Base-by-base conservation (phyloP, 1,140 invertebrate species). In the Callitettix versicolor region DNA sequence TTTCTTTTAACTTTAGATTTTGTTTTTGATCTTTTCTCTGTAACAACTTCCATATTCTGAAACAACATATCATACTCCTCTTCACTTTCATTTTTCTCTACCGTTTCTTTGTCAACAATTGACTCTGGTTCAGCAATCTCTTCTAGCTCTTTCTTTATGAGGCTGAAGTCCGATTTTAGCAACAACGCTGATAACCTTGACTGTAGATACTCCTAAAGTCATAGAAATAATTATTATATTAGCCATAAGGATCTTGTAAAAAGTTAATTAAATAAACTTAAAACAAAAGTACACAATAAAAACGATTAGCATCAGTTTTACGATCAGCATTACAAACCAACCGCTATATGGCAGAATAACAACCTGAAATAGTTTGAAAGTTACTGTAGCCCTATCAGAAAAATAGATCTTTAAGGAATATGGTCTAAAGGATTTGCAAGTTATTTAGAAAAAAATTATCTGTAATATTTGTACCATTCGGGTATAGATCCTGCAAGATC, bases 131-230 rank as follows among this genome's bases (percentile, higher is more conserved):
- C 52, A 12, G 46, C 56, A 41, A 15, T 17, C 1, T n/a, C 30
- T 36, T 24, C 56, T 40, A 24, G 22, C 40, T 57, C 58, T 24
- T 21, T 40, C 34, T 40, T 54, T 14, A 30, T 47, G 38, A 60
- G 57, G 41, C 54, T 50, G 12, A 30, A 30, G 26, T 30, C 26
- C 3, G 51, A 47, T 40, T 46, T 52, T 1, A 60, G 14, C 14
- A 63, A 41, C n/a, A 63, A 41, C 14, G 50, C 51, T 18, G 62
- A 61, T n/a, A 63, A 42, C 18, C 58, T 50, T 33, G 62, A 61
- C 40, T 63, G 62, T 48, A 63, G 47, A 50, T 63, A 63, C 47
- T 63, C 62, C 60, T 63, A 30, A n/a, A 53, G 52, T 17, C 42
- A 30, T 42, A 30, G 51, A 26, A 20, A 53, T 34, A 34, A 43